Evolutionary conservation across 2,888 invertebrate species (phyloP).

Genomic region (Mycalesis mineus): DNA sequence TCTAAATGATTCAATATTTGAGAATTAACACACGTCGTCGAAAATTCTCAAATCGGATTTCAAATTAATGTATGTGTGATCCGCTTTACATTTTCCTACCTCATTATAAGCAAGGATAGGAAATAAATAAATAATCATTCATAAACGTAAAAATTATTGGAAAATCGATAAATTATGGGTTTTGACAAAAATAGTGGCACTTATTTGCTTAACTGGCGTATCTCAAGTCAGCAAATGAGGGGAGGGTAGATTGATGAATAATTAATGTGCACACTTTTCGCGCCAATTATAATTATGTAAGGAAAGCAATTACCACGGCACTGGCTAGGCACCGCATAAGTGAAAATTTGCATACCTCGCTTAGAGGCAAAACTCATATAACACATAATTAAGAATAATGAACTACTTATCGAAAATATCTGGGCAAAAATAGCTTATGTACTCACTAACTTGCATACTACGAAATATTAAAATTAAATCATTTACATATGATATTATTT

Average conservation of each 20-base stretch:
- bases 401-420: slow-evolving; percentile 2
- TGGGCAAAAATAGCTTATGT: neutral
- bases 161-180: slow-evolving; percentile 53
- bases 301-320: slow-evolving; percentile 58
- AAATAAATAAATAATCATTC: slow-evolving; percentile 5
- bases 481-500: too few relatives aligned
- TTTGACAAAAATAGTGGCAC: slow-evolving; percentile 55
- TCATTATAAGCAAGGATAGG: neutral
- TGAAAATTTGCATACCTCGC: slow-evolving; percentile 34
- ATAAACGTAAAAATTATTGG: slow-evolving; percentile 15
- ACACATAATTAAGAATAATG: slow-evolving; percentile 16
- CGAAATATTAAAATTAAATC: too few relatives aligned
- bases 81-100: neutral
- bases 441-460: too few relatives aligned
- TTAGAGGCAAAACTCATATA: slow-evolving; percentile 16
- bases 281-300: slow-evolving; percentile 74
- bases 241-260: slow-evolving; percentile 67
- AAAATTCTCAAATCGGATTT: too few relatives aligned
- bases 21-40: too few relatives aligned
- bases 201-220: slow-evolving; percentile 60
- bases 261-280: slow-evolving; percentile 68
- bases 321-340: slow-evolving; percentile 34
- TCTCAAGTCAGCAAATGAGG: slow-evolving; percentile 69
- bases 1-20: too few relatives aligned
- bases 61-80: too few relatives aligned